Base-by-base conservation (phyloP, 2,888 invertebrate species). In the Scaptodrosophila latifasciaeformis region DNA sequence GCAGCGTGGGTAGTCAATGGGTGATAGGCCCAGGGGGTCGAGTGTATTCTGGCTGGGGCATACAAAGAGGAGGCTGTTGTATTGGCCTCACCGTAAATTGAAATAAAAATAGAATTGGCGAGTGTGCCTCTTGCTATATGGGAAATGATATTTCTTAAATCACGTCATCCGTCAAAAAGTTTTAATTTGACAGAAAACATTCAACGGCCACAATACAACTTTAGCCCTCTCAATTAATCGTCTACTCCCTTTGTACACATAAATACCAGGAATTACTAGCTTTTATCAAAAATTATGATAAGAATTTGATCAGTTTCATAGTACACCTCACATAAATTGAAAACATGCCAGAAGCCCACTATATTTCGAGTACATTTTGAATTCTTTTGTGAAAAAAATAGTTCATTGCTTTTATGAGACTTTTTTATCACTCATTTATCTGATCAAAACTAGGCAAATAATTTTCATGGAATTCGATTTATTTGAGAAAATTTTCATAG, bases 31-130 rank as follows among this genome's bases (percentile, higher is more conserved):
- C 12, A 17, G 10, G 21, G 12, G n/a, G 27, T 12, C 7, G 17
- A 24, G 34, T 4, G 15, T 42, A 10, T 18, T 12, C 30, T 19
- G 19, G 24, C 49, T 59, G 58, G 70, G 13, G 12, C 15, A 34
- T 60, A 62, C n/a, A n/a, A n/a, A n/a, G 62, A 57, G 68, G 70
- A 60, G 66, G 59, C 75, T 68, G 61, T 54, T 54, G 60, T 46
- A 34, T 12, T 15, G 68, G 60, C 71, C 76, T 72, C 76, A 63
- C 57, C 54, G 58, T 63, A 72, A 78, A 78, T 78, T 68, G 43
- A 18, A 59, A 63, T 59, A 68, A 56, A 78, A 78, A 78, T 72
- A 72, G 79, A 72, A 59, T 70, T 65, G 42, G 65, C 62, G 67
- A 56, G 44, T 59, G 60, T 51, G 44, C 24, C 53, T 49, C 44